Base-by-base conservation (phyloP, 2,888 invertebrate genomes). In the Drosophila acutilabella region DNA sequence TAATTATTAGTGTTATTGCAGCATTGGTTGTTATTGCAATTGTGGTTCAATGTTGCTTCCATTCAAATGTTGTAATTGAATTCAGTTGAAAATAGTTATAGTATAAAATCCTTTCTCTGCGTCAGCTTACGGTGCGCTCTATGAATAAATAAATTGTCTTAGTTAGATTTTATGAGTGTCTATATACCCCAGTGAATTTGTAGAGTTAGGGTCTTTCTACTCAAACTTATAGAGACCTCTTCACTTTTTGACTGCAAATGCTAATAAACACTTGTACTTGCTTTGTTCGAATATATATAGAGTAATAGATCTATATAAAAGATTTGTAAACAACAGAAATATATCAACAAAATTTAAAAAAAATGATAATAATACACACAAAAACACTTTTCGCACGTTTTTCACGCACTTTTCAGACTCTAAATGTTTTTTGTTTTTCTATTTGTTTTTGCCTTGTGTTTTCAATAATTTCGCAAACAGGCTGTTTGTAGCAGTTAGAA, bases 31-130 rank as follows among this genome's bases (percentile, higher is more conserved):
- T 50, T 23, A 42, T 78, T 70, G 61, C 57, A 61, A 52, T 73
- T 71, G 62, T 26, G 67, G 69, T 72, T 62, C 80, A 81, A 79
- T 85, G 82, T 89, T 81, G 76, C 84, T 90, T 90, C 90, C 90
- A 90, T 90, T 90, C 90, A 90, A 90, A 89, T 71, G 71, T 74
- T 81, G 64, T 77, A 36, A 59, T 56, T 64, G 18, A 11, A 58
- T 70, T 53, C 7, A 20, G 52, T 64, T 57, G 18, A 10, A 16
- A 50, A 47, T 47, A 57, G 23, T 16, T 36, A 13, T 13, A 36
- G 36, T 13, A 4, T 36, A 13, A 16, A 13, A 20, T 56, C 36
- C 36, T 56, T 16, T 16, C 41, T 26, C 14, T 41, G 13, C 16
- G 7, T 16, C 57, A n/a, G 44, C 44, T 30, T 16, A n/a, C 8